Evolutionary conservation across 2,797 vertebrate species (phyloP).

Genomic region (Triplophysa bombifrons): DNA sequence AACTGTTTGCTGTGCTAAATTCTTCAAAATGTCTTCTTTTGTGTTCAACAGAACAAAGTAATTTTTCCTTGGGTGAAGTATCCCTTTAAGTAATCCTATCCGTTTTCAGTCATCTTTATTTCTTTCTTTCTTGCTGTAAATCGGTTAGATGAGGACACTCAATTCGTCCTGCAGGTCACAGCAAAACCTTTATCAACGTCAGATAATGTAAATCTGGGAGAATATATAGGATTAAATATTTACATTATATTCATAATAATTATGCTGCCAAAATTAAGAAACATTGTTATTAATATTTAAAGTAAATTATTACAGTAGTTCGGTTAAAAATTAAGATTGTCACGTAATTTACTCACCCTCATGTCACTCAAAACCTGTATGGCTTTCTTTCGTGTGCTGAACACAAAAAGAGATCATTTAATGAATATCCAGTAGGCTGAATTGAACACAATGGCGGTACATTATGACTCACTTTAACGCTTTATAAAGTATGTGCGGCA

Average conservation of each 20-base stretch:
- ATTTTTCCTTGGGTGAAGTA: no score
- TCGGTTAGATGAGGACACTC: no score
- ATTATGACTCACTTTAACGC: conserved; percentile 6
- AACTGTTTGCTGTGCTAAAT: no score
- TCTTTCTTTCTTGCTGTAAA: background rate
- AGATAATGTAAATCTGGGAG: background rate
- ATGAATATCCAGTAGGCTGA: background rate
- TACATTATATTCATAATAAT: background rate
- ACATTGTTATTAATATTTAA: no score
- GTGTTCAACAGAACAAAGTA: no score
- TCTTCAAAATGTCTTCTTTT: no score
- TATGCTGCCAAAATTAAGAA: background rate
- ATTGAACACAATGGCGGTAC: background rate
- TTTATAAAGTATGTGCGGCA: background rate
- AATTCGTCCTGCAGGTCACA: background rate
- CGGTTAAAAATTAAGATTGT: background rate
- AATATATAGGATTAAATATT: background rate
- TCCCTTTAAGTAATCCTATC: conserved; percentile 7
- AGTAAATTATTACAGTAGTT: background rate
- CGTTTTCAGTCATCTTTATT: background rate
- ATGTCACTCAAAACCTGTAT: background rate
- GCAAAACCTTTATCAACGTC: background rate
- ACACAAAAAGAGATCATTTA: background rate
- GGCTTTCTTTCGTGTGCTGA: background rate
- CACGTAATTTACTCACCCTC: background rate